phyloP scores from a whole-genome alignment of 2,888 invertebrate genomes.

The Plebejus anna region DNA sequence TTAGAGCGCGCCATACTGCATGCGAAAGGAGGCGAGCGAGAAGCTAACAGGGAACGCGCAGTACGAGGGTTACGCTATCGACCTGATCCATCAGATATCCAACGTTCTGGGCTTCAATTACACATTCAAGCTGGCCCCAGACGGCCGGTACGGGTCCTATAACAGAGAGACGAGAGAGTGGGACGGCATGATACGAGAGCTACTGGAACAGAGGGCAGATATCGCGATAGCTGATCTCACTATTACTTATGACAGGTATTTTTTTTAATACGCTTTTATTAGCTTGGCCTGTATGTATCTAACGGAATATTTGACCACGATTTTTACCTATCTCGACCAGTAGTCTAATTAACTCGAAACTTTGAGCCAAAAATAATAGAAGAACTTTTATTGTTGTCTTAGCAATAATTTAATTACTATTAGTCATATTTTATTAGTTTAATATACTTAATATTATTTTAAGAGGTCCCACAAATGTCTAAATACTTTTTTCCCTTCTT shows the following conservation, averaged over 20 bases:
- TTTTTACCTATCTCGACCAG: too few relatives aligned
- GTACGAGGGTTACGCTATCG: conserved; percentile 96
- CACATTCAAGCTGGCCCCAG: conserved; percentile 90
- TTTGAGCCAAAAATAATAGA: too few relatives aligned
- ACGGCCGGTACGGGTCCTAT: conserved; percentile 90
- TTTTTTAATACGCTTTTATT: background rate
- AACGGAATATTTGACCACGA: too few relatives aligned
- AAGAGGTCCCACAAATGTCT: too few relatives aligned
- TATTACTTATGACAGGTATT: conserved; percentile 96
- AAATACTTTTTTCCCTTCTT: too few relatives aligned
- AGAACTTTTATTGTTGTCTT: too few relatives aligned
- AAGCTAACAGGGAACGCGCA: conserved; percentile 93
- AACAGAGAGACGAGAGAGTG: conserved; percentile 92
- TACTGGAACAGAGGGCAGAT: conserved; percentile 94
- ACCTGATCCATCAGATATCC: conserved; percentile 95
- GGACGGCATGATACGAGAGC: conserved; percentile 94
- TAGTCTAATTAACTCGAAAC: too few relatives aligned
- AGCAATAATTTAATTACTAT: too few relatives aligned
- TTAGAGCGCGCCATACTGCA: conserved; percentile 97
- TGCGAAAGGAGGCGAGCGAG: conserved; percentile 93
- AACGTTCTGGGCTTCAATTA: conserved; percentile 92
- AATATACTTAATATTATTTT: too few relatives aligned
- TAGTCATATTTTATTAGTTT: too few relatives aligned
- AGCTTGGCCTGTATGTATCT: too few relatives aligned
- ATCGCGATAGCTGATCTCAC: conserved; percentile 98